Conservation (phyloP, 64 coral and sea anemone species). For the Montipora capricornis region DNA sequence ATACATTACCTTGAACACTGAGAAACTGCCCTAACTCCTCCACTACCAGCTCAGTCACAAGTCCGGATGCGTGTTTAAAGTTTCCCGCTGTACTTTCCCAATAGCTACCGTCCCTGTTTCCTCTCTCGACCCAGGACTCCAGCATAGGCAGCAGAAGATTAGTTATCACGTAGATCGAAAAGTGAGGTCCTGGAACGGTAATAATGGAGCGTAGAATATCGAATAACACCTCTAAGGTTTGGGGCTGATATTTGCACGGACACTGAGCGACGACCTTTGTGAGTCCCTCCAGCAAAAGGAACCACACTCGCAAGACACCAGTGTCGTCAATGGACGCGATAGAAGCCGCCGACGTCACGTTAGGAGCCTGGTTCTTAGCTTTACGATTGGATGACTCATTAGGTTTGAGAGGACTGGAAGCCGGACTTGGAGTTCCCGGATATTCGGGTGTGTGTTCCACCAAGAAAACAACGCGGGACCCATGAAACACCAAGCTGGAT, state of each 20-base stretch:
- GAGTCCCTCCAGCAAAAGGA: constrained; percentile 94
- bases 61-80: constrained; percentile 98
- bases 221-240: constrained; percentile 95
- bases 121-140: constrained; percentile 87
- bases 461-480: constrained; percentile 78
- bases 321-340: constrained; percentile 97
- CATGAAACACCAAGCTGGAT: constrained; percentile 94
- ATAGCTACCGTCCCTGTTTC: constrained; percentile 80
- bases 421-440: constrained; percentile 46
- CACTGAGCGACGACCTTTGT: constrained; percentile 92
- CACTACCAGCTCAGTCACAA: constrained; percentile 94
- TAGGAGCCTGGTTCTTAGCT: constrained; percentile 10
- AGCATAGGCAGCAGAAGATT: constrained; percentile 94
- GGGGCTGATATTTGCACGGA: constrained; percentile 94
- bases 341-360: constrained; percentile 64
- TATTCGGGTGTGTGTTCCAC: constrained; percentile 54
- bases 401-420: constrained; percentile 64
- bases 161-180: constrained; percentile 91
- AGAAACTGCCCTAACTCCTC: constrained; percentile 93
- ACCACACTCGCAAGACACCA: constrained; percentile 96
- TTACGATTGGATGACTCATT: constrained; percentile 27
- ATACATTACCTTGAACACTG: constrained; percentile 84
- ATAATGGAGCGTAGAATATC: constrained; percentile 89
- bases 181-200: constrained; percentile 94
- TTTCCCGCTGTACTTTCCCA: constrained; percentile 98